Base-by-base conservation (phyloP, 2,888 invertebrate genomes). In the Oxyscelio sp. region DNA sequence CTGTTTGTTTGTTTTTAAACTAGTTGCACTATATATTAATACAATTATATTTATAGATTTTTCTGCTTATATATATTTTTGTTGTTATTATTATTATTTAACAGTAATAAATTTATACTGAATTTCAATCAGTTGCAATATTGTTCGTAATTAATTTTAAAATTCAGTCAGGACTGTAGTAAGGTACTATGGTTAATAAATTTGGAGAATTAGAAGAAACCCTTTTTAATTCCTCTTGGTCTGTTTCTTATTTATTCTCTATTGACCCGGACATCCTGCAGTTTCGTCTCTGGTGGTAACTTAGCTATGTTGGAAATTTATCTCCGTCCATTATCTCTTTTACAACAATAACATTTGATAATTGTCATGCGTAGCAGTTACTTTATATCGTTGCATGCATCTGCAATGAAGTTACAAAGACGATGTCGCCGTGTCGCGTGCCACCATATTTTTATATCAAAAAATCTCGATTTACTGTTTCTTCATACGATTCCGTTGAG, bases 351-450 rank as follows among this genome's bases (percentile, higher is more conserved):
- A 73, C 74, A 78, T 78, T 74, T 43, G 56, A 85, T 77, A 74
- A 82, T 85, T 85, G 82, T 45, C 68, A 87, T 87, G 86, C 86
- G 66, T 66, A 73, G 78, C 81, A 52, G 71, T 40, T 24, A 68
- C 71, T 56, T 81, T 77, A 61, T 86, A 74, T 73, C 83, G 68
- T 81, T 81, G 82, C 80, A 73, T 79, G 86, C 86, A 86, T 86
- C 75, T 71, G 56, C 80, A 85, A 86, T 86, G 86, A 85, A 86
- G 81, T 65, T 43, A 59, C 78, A 81, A 52, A 48, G 79, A 82
- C 56, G 63, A 59, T 43, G 43, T 27, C 54, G 77, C 24, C 15
- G 59, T 80, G 86, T 86, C 86, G 86, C 86, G 86, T 86, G 86
- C 86, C 86, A 61, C 19, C 34, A 17, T 38, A 34, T 45, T 54